Conservation (phyloP, 92 coral and sea anemone genomes). For the Porites evermanni region DNA sequence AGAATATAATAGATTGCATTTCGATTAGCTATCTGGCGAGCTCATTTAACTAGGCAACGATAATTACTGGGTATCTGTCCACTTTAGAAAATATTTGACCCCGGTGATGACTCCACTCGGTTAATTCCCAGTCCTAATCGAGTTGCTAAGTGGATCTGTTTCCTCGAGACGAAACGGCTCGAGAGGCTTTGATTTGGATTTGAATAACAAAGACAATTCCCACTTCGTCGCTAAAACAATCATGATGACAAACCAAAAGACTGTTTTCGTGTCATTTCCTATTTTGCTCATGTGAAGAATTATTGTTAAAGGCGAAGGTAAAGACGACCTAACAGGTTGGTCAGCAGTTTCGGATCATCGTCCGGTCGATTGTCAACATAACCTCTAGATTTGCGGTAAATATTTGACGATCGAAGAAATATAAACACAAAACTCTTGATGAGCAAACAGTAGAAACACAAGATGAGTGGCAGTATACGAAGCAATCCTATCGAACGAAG, state of each 20-base stretch:
- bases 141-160: slow-evolving; percentile 26
- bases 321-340: neutral
- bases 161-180: slow-evolving; percentile 5
- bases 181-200: neutral
- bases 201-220: slow-evolving; percentile 35
- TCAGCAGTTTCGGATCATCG: neutral
- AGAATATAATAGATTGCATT: too few relatives aligned
- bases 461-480: slow-evolving; percentile 23
- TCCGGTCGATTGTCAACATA: neutral
- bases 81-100: neutral
- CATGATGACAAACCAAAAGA: neutral
- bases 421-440: slow-evolving; percentile 15
- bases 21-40: too few relatives aligned
- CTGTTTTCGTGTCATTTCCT: neutral
- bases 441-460: slow-evolving; percentile 2
- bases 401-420: slow-evolving; percentile 12
- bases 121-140: slow-evolving; percentile 29
- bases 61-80: too few relatives aligned
- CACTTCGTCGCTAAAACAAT: slow-evolving; percentile 39
- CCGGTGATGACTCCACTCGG: neutral
- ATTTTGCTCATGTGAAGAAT: neutral
- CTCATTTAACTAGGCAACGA: too few relatives aligned
- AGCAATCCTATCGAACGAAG: slow-evolving; percentile 68
- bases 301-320: neutral
- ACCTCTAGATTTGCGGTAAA: neutral